Percentiles rank a stretch among this genome's conserved stretches.
phyloP scores from a whole-genome alignment of 2,113 vertebrate species.

The Tragelaphus imberbis region DNA sequence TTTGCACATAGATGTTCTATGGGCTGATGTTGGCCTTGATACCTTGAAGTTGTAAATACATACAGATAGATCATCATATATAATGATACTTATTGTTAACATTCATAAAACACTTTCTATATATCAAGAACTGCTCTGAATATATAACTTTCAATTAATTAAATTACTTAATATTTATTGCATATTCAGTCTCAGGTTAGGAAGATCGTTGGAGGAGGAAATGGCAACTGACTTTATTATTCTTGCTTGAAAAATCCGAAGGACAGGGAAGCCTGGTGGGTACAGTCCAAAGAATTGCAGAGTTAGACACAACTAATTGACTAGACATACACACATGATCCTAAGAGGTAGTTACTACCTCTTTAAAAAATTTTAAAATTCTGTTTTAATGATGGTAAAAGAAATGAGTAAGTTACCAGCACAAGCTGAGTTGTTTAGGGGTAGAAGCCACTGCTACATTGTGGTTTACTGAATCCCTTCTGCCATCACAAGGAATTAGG shows the following conservation, averaged over 20 bases:
- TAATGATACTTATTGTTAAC: neutral
- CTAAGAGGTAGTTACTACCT: neutral
- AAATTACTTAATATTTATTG: neutral
- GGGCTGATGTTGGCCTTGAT: neutral
- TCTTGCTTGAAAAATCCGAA: neutral
- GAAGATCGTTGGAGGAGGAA: neutral
- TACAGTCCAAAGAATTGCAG: neutral
- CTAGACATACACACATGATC: neutral
- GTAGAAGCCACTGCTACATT: neutral
- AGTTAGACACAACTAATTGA: neutral
- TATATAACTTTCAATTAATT: neutral
- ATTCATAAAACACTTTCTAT: neutral
- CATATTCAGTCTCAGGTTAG: neutral
- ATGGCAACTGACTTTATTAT: neutral
- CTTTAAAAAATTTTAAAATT: neutral
- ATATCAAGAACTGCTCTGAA: neutral
- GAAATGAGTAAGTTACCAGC: neutral
- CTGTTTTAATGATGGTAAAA: neutral
- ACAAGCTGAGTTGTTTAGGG: neutral
- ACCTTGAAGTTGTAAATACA: neutral
- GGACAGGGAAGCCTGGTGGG: neutral
- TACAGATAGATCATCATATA: neutral
- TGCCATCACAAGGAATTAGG: neutral
- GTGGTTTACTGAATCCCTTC: neutral
- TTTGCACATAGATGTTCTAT: neutral